These are phyloP conservation scores for Bellardia pandia DNA, from an alignment of 2,888 invertebrate species.

Conservation along the genomic window DNA sequence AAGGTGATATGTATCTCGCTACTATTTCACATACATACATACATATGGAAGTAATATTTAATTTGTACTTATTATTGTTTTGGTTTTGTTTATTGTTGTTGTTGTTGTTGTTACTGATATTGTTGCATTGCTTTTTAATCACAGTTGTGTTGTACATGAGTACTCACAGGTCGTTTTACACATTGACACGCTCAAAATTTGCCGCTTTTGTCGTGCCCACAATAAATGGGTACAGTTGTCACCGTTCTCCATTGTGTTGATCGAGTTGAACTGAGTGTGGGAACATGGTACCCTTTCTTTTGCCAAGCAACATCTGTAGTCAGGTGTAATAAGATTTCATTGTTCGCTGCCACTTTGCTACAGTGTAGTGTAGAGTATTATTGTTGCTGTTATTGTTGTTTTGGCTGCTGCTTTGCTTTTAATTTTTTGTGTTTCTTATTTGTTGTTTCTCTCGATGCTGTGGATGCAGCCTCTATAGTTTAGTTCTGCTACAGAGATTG, in stretches of 20 bases:
- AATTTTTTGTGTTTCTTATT: conserved; percentile 4
- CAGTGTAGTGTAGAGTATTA: conserved; percentile 33
- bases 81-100: background rate
- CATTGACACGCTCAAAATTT: conserved; percentile 68
- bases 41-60: background rate
- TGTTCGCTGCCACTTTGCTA: conserved; percentile 58
- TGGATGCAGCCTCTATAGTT: background rate
- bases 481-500: background rate
- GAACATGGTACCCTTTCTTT: conserved; percentile 81
- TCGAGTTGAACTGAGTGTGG: conserved; percentile 77
- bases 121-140: background rate
- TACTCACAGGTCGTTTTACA: conserved; percentile 68
- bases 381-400: conserved; percentile 38
- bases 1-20: too few species aligned
- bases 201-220: conserved; percentile 60
- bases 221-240: conserved; percentile 72
- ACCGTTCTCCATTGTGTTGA: conserved; percentile 67
- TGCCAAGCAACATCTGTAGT: conserved; percentile 68
- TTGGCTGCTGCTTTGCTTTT: conserved; percentile 48
- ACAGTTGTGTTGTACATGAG: conserved; percentile 47
- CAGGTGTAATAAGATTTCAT: conserved; percentile 75
- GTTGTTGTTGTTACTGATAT: background rate
- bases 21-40: background rate
- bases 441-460: background rate
- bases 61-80: background rate